These are phyloP conservation scores for Steinernema khuongi DNA, from an alignment of 1,140 invertebrate genomes.

Conservation along the genomic window DNA sequence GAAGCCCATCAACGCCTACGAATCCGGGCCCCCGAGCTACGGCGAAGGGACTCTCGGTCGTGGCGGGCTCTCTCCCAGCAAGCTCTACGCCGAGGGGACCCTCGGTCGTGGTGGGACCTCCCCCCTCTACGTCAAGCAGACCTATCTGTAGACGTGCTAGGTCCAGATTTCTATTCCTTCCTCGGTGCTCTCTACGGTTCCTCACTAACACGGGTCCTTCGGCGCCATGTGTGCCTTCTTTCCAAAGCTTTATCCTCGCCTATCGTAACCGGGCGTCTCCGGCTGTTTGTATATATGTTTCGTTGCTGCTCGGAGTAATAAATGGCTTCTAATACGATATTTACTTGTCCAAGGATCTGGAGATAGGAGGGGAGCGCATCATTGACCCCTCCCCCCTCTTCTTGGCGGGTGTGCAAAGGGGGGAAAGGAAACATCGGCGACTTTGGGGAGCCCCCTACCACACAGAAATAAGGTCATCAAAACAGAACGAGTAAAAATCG, in stretches of 20 bases:
- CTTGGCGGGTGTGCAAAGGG: too few species aligned
- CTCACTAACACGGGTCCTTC: neutral
- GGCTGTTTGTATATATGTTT: conserved; percentile 10
- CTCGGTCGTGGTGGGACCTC: neutral
- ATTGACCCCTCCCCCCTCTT: too few species aligned
- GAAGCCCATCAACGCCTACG: conserved; percentile 11
- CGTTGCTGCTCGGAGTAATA: neutral
- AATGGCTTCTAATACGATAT: too few species aligned
- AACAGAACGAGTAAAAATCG: too few species aligned
- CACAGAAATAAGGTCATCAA: too few species aligned
- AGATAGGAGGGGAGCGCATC: too few species aligned
- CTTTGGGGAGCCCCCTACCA: too few species aligned
- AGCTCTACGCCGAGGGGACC: neutral
- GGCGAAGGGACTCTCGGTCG: neutral
- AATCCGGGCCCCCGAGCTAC: neutral
- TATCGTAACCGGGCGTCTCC: neutral
- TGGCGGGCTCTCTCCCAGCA: neutral
- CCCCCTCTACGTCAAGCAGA: neutral
- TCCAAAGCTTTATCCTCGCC: conserved; percentile 11
- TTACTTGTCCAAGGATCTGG: too few species aligned
- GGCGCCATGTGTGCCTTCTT: neutral
- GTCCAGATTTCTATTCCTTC: conserved; percentile 11
- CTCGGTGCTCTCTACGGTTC: neutral
- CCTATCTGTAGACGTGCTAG: neutral
- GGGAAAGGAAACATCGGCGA: too few species aligned